Percentiles rank a stretch among this genome's conserved stretches.
These are phyloP conservation scores for Hymenopus coronatus DNA, from an alignment of 2,888 invertebrate genomes.

Conservation along the genomic window DNA sequence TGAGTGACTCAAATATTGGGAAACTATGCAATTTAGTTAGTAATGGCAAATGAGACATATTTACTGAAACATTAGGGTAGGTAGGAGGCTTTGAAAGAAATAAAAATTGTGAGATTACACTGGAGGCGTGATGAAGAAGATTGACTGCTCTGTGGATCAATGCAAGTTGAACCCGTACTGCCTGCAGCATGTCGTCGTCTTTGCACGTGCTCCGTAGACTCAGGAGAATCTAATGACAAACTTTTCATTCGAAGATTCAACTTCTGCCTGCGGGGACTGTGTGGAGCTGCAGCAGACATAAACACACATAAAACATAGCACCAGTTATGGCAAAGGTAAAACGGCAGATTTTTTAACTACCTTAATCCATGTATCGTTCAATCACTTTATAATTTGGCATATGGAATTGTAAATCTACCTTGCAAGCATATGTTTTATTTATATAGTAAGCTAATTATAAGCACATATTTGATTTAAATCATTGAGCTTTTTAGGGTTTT, in stretches of 20 bases:
- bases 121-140: slow-evolving; percentile 59
- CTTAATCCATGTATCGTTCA: background rate
- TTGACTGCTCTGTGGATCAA: slow-evolving; percentile 50
- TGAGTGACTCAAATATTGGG: background rate
- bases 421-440: background rate
- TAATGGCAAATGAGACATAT: slow-evolving; percentile 31
- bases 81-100: background rate
- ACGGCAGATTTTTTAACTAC: background rate
- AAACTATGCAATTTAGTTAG: slow-evolving; percentile 30
- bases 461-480: background rate
- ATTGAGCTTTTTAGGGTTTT: background rate
- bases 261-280: slow-evolving; percentile 93
- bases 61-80: slow-evolving; percentile 22
- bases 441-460: background rate
- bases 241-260: slow-evolving; percentile 97
- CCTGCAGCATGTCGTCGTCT: slow-evolving; percentile 60
- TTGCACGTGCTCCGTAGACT: slow-evolving; percentile 80
- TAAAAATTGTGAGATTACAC: slow-evolving; percentile 48
- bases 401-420: background rate
- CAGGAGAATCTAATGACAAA: slow-evolving; percentile 93
- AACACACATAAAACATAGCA: background rate
- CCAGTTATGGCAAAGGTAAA: background rate
- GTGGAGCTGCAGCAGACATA: slow-evolving; percentile 67
- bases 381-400: background rate
- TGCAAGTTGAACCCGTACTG: slow-evolving; percentile 44